phyloP scores from a whole-genome alignment of 2,797 vertebrate genomes.

The Champsocephalus gunnari region DNA sequence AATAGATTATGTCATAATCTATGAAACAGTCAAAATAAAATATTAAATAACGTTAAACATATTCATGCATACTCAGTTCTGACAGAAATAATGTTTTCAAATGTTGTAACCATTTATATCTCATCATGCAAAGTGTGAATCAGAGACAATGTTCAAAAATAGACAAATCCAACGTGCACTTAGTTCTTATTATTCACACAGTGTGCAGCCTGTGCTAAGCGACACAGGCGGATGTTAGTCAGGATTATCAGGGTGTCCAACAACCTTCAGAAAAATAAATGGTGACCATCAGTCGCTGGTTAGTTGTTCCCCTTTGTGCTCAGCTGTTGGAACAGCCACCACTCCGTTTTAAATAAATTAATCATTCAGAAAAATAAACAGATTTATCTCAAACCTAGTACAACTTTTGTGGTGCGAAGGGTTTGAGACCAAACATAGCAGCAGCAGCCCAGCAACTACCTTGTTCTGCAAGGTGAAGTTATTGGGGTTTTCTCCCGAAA shows the following conservation, averaged over 20 bases:
- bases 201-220: background rate
- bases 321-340: slow-evolving; percentile 8
- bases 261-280: background rate
- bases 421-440: too few species aligned
- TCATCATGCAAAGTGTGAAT: background rate
- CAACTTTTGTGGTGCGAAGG: background rate
- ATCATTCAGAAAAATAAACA: background rate
- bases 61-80: background rate
- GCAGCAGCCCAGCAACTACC: too few species aligned
- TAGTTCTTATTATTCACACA: background rate
- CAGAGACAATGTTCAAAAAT: background rate
- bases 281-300: background rate
- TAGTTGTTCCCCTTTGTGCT: background rate
- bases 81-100: background rate
- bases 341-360: background rate
- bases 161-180: background rate
- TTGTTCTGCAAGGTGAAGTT: too few species aligned
- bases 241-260: background rate
- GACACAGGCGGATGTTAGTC: slow-evolving; percentile 3
- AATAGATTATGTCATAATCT: background rate
- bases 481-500: too few species aligned
- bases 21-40: background rate
- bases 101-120: too few species aligned
- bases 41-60: background rate
- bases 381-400: background rate